Evolutionary conservation across 2,797 vertebrate genomes (phyloP).

Genomic region (Rhynchotus rufescens): DNA sequence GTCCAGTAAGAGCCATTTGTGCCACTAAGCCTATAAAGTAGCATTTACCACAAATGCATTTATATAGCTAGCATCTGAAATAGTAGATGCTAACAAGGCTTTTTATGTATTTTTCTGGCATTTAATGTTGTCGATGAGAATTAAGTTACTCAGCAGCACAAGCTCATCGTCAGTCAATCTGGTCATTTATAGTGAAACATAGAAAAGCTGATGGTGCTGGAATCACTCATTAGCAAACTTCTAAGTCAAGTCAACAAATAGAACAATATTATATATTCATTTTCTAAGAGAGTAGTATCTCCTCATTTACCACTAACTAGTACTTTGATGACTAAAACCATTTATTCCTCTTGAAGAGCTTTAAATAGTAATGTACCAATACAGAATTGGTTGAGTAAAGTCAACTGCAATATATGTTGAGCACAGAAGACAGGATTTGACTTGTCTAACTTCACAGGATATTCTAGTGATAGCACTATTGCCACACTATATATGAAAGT

Average conservation of each 20-base stretch:
- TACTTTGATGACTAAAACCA: neutral
- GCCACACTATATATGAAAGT: neutral
- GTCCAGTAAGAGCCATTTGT: conserved; percentile 21
- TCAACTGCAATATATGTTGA: neutral
- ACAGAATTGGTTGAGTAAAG: neutral
- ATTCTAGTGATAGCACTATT: neutral
- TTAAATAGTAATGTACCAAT: conserved; percentile 6
- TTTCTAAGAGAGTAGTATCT: neutral
- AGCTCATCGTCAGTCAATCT: conserved; percentile 48
- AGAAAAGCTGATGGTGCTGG: conserved; percentile 15
- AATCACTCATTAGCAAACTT: conserved; percentile 38
- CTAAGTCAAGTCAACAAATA: conserved; percentile 50
- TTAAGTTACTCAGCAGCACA: conserved; percentile 44
- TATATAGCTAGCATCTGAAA: conserved; percentile 30
- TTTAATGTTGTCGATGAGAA: conserved; percentile 48
- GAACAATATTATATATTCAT: neutral
- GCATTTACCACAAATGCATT: conserved; percentile 38
- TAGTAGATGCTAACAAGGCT: conserved; percentile 39
- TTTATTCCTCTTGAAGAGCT: neutral
- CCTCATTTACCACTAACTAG: neutral
- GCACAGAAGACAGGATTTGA: neutral
- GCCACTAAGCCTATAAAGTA: conserved; percentile 21
- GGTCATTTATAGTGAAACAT: conserved; percentile 28
- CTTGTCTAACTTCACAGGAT: neutral
- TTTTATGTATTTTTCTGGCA: conserved; percentile 45